Evolutionary conservation across 2,113 vertebrate species (phyloP).

Genomic region (Takifugu bimaculatus): DNA sequence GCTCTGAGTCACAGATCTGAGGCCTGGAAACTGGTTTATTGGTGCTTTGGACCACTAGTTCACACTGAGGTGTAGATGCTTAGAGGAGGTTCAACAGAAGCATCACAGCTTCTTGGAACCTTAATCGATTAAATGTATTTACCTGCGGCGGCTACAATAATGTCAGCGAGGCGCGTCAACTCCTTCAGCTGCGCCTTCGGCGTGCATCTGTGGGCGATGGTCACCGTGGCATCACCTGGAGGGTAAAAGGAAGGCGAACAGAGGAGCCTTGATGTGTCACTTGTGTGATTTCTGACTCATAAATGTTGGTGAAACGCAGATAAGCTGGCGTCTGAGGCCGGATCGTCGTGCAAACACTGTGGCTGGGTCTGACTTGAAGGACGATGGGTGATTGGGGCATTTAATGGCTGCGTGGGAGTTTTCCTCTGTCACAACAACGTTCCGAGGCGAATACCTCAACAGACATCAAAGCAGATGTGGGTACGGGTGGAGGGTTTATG

Average conservation of each 20-base stretch:
- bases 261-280: neutral
- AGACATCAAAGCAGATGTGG: no score
- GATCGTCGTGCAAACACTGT: no score
- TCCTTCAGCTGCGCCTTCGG: constrained; percentile 82
- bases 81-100: no score
- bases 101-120: no score
- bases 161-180: constrained; percentile 80
- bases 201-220: constrained; percentile 85
- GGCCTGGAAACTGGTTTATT: neutral
- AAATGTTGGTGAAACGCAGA: no score
- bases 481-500: no score
- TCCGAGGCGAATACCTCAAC: no score
- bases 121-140: neutral
- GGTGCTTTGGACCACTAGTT: neutral
- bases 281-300: neutral
- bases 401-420: no score
- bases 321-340: no score
- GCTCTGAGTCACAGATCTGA: constrained; percentile 6
- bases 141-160: constrained; percentile 84
- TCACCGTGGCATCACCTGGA: constrained; percentile 91
- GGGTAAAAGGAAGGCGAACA: neutral
- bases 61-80: no score
- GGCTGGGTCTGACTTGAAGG: no score
- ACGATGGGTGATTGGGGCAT: no score
- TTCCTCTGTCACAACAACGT: neutral